Evolutionary conservation across 2,888 invertebrate genomes (phyloP), one percentile per base, ranked within the genome.

Genomic region (Operophtera brumata): DNA sequence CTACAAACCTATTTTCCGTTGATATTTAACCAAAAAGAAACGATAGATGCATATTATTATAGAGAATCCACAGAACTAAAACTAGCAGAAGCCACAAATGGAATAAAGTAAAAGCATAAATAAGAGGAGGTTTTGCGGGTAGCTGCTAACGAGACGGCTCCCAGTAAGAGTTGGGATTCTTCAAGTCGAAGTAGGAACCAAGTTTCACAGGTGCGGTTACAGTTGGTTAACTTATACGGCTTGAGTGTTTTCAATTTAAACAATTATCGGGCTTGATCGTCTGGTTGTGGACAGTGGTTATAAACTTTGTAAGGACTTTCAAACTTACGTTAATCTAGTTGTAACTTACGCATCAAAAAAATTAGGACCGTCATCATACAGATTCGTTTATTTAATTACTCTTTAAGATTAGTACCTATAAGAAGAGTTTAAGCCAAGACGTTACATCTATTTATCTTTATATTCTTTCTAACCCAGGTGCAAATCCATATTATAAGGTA

Each of bases 101-200:
- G 81, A 85, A 82, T 84, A 85, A 84, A 86, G 82, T 87, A 79
- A 70, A 67, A 64, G 68, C 82, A 86, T 88, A 86, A 88, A 88
- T 86, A 86, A 82, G 75, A 77, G 59, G 75, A 78, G 87, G 83
- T 84, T 86, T 86, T 82, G 85, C 80, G 84, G 85, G 74, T 69
- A 74, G 71, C 71, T 67, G 78, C 82, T 86, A 88, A 88, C 82
- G 85, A 87, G 85, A 81, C 81, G 80, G 52, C 57, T 47, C 54
- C 53, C 47, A 62, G 60, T 60, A 62, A 78, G 74, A 84, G 82
- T 84, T 81, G 73, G 69, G 62, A 73, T 75, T 75, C 74, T 75
- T 75, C 70, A 71, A 74, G 69, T 72, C 69, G 55, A 50, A 47
- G 48, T 58, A 39, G 63, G 70, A 66, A 68, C 65, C 66, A 82